Evolutionary conservation across 1,140 invertebrate species (phyloP), one percentile per base, ranked within the genome.

Genomic region (Choristoneura fumiferana): DNA sequence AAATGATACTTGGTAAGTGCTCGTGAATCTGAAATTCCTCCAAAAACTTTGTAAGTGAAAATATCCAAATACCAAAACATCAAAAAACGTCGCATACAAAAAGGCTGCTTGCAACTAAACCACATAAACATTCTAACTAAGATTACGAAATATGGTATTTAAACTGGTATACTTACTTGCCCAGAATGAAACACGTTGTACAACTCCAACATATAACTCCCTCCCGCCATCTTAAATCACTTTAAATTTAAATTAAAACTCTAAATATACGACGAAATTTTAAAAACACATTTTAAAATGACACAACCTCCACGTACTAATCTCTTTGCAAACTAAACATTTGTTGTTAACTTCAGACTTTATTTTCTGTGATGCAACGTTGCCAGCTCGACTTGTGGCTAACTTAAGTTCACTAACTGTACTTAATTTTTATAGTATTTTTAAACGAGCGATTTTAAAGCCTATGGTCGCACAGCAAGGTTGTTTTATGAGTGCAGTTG

Each of bases 161-260:
- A 29, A 3, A 29, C 6, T 29, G 2, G 22, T 29, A 29, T 43
- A 89, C 91, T 90, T 89, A 95, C 95, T 90, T 96, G 94, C 59
- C 95, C 95, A 18, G 96, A 96, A 78, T 98, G 95, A 74, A 95
- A 97, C 38, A 98, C 95, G 84, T 96, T 97, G 59, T 94, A 93
- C 55, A 98, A 90, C 83, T 98, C 96, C 71, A 98, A 89, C 17
- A 95, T 92, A 80, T 96, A 96, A 75, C 97, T 96, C 69, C 92
- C 94, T 15, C 93, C 92, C 53, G 95, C 93, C 95, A 96, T 95
- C 37, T 86, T 91, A 39, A 17, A 8, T 12, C 17, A 38, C 15
- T 22, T 54, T 45, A 54, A 57, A 60, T 63, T 55, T 9, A 55
- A 58, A 45, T 35, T 15, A 34, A 58, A 38, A 45, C 17, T 54